phyloP scores from a whole-genome alignment of 2,797 vertebrate genomes.

The Oceanodroma leucorhoa region DNA sequence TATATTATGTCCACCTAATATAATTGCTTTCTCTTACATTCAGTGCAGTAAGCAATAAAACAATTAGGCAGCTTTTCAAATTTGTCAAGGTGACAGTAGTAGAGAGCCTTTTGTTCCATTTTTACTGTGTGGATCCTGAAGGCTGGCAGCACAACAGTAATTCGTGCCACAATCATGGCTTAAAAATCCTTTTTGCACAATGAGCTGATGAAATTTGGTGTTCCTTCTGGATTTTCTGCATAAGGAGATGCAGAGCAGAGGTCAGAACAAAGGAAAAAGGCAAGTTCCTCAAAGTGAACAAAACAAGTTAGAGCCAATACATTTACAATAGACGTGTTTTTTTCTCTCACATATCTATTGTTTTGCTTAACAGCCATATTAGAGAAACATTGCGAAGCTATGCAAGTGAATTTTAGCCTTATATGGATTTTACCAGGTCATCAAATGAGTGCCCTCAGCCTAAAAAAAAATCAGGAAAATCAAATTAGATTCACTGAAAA shows the following conservation, averaged over 20 bases:
- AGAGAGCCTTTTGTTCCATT: constrained; percentile 31
- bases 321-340: background rate
- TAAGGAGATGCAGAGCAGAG: background rate
- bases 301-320: background rate
- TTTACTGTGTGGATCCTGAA: background rate
- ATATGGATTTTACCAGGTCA: background rate
- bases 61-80: constrained; percentile 36
- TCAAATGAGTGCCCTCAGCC: background rate
- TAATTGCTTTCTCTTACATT: constrained; percentile 35
- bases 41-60: constrained; percentile 41
- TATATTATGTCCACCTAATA: constrained; percentile 19
- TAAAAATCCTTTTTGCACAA: background rate
- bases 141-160: background rate
- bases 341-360: background rate
- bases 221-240: background rate
- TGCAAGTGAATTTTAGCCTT: background rate
- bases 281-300: background rate
- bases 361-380: background rate
- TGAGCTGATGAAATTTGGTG: background rate
- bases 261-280: background rate
- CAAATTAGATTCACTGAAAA: background rate
- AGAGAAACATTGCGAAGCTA: background rate
- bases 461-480: background rate
- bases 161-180: background rate
- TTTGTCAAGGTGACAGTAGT: constrained; percentile 13